phyloP scores from a whole-genome alignment of 2,113 vertebrate species.

The Tychaedon coryphoeus region DNA sequence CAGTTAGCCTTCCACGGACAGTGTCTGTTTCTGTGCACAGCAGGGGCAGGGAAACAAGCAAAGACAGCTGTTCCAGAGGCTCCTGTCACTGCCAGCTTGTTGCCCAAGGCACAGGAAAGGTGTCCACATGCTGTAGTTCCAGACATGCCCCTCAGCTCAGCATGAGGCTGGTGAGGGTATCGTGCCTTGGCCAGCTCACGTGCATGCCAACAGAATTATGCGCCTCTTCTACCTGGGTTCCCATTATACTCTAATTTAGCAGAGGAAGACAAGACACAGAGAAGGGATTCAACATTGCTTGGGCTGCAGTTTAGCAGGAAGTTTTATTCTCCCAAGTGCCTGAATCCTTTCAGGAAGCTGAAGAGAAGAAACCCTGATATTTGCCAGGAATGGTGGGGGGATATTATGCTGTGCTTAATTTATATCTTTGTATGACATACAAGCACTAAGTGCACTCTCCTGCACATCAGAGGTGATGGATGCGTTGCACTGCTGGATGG shows the following conservation, averaged over 20 bases:
- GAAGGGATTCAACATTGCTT: not conserved
- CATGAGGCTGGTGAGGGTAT: not conserved
- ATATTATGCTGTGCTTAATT: not conserved
- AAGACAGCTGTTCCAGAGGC: not conserved
- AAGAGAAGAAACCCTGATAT: not conserved
- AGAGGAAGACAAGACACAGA: not conserved
- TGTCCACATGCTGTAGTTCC: accelerated
- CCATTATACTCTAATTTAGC: not conserved
- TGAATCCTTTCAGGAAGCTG: not conserved
- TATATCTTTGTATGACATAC: not conserved
- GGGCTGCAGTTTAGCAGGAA: not conserved
- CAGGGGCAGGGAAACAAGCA: not conserved
- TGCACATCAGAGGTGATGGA: accelerated
- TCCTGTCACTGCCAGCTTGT: not conserved
- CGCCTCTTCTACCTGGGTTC: not conserved
- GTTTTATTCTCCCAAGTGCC: not conserved
- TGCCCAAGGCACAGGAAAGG: not conserved
- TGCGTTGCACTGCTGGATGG: not conserved
- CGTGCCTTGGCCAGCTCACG: accelerated
- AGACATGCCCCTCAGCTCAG: not conserved
- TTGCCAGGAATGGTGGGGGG: not conserved
- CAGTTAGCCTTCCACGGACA: accelerated
- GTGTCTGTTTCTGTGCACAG: not conserved
- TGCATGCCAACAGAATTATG: not conserved
- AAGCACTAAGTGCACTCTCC: not conserved